Evolutionary conservation across 2,113 vertebrate species (phyloP), one percentile per base, ranked within the genome.

Genomic region (Synodontis membranacea): DNA sequence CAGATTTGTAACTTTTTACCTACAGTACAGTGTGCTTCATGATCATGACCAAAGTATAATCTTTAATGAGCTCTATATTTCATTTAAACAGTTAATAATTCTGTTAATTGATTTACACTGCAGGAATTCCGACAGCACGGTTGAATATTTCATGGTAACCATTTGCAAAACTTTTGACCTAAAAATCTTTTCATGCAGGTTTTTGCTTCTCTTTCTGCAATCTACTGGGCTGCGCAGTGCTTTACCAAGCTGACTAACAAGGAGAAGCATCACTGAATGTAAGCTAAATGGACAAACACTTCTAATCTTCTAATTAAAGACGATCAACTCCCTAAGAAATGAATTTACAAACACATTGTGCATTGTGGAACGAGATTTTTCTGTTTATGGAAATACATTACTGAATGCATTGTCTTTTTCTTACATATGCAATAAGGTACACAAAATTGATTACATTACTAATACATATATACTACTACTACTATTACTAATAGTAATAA

Each of bases 211-310:
- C 88, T 97, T 93, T 96, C 93, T 23, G 86, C 95, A 93, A 94
- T 95, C 82, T 96, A 94, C 92, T 98, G 97, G 97, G 96, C 92
- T 85, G 84, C 96, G 87, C 95, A 94, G 91, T 92, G 91, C 75
- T 52, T 94, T 92, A 94, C 92, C 54, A 89, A 84, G 91, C 92
- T 94, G 64, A 72, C 89, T 80, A 82, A 86, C 66, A 86, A 89
- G 83, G 90, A 92, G 92, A 94, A 88, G 52, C 96, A 95, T 89
- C 72, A 91, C 83, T 96, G 92, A 96, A 62, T 42, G 46, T 14
- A 62, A 62, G 46, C 54, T 8, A 75, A 66, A 68, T 70, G 21
- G 2, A 80, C 60, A 80, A 42, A 83, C 34, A 17, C 4, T 72
- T 50, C 70, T 84, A 9, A 84, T 44, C 75, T 58, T 39, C 56